Base-by-base conservation (phyloP, 2,888 invertebrate genomes). In the Agrotis segetum region DNA sequence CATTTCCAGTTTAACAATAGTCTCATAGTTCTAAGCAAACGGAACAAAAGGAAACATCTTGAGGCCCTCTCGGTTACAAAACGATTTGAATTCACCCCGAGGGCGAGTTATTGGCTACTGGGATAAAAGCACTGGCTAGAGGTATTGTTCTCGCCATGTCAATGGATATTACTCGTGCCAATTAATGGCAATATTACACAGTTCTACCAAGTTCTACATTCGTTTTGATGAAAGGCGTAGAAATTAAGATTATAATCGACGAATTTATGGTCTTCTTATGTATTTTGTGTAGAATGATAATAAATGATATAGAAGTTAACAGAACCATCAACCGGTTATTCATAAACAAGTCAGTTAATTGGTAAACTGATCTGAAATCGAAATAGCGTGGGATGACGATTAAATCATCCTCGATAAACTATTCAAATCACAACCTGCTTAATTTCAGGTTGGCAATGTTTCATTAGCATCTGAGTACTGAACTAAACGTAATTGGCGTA, bases 41-140 rank as follows among this genome's bases (percentile, higher is more conserved):
- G 69, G 50, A 78, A 82, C 79, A 81, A 79, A 62, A 78, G 21
- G 50, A 58, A 74, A 59, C 60, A 67, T 68, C 71, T 64, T 52
- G 50, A 64, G 58, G 40, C 59, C 11, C 11, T 40, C 58, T 63
- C 56, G 56, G 67, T 67, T 29, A 74, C 71, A 79, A 79, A 49
- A 60, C 40, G 49, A 40, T 60, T 58, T 52, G 34, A 70, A 74
- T 71, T 65, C 60, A 46, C 47, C 62, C 65, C 17, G n/a, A 65
- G 17, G 59, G n/a, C 34, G 34, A 52, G 64, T 53, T 58, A 64
- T 44, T 63, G 46, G 49, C 2, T 75, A 81, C 80, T 52, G 79
- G 75, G 64, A 47, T 58, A 58, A 55, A 62, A 74, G 52, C 65
- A 59, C 40, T 29, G 46, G 21, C 17, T 61, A 49, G 44, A 53